Base-by-base conservation (phyloP, 2,888 invertebrate species). In the Gari tellinella region DNA sequence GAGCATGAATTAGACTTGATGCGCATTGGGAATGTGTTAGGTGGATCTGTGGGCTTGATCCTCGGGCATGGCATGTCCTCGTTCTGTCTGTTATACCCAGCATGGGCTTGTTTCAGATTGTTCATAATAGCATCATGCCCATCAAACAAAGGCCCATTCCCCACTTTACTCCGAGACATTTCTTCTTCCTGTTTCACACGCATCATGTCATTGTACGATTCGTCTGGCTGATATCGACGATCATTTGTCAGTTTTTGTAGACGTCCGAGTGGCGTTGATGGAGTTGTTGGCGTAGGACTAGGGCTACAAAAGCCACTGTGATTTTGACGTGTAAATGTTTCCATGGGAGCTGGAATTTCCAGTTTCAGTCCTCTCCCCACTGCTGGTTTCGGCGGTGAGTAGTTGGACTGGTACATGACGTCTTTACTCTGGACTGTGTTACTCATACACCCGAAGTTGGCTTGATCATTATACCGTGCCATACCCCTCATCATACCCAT, bases 11-110 rank as follows among this genome's bases (percentile, higher is more conserved):
- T 46, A 1, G 75, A 62, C 57, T 84, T 84, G 25, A 77, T 52
- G 7, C 83, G 78, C 52, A 80, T 49, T 10, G 84, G 86, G 61
- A 82, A 86, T 21, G 84, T 85, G 43, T 80, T 79, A n/a, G 79
- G 80, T 23, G 72, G 67, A n/a, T 80, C 81, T 43, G 58, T 69
- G 14, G 48, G 41, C 21, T 64, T 64, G 46, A 63, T 46, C 26
- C 49, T 48, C 25, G 45, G 37, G 21, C 53, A 38, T 45, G 60
- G 17, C 26, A 45, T 43, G 3, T 45, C 43, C 5, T 57, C 57
- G n/a, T 43, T 21, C 4, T 41, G 57, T 31, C 31, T 31, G 45
- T 45, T 45, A 19, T n/a, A n/a, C 26, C 52, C 52, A 31, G 31
- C 52, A 19, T 52, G 26, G 17, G 31, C 37, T 31, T 52, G 26